Percentiles rank a stretch among this genome's conserved stretches.
Conservation (phyloP, 2,113 vertebrate species). For the Ciconia boyciana region DNA sequence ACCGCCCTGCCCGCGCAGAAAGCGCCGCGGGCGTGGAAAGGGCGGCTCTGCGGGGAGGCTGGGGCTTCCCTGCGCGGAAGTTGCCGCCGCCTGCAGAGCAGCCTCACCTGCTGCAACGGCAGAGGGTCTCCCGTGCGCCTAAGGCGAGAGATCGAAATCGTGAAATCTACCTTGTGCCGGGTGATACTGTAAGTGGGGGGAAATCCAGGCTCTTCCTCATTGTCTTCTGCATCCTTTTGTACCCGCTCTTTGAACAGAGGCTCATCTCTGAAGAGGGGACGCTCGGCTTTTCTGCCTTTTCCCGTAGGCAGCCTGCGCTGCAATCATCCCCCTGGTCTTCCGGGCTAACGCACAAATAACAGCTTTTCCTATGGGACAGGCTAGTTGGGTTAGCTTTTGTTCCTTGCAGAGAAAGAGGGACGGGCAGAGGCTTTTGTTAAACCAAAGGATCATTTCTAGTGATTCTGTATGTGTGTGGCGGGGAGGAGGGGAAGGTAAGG, state of each 20-base stretch:
- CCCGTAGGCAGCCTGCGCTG: not conserved
- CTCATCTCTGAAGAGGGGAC: accelerated
- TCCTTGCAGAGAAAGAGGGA: not conserved
- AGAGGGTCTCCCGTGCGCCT: accelerated
- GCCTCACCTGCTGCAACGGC: not conserved
- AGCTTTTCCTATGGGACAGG: not conserved
- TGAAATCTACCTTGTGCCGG: accelerated
- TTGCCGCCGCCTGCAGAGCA: not conserved
- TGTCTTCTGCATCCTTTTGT: not conserved
- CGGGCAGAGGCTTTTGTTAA: slow-evolving; percentile 1
- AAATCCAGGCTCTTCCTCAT: not conserved
- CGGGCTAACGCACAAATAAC: not conserved
- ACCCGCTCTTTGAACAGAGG: not conserved
- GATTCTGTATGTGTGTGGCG: not conserved
- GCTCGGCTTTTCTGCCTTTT: not conserved
- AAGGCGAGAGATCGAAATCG: accelerated
- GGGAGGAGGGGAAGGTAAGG: not conserved
- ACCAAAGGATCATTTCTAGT: not conserved
- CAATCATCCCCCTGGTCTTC: accelerated
- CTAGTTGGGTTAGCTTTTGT: not conserved
- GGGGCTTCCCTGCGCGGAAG: not conserved
- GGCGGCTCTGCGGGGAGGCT: not conserved
- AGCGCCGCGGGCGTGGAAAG: not conserved
- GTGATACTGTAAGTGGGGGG: accelerated
- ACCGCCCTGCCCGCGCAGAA: not conserved